These are phyloP conservation scores for Pagetopsis macropterus DNA, from an alignment of 2,797 vertebrate genomes.

Conservation along the genomic window DNA sequence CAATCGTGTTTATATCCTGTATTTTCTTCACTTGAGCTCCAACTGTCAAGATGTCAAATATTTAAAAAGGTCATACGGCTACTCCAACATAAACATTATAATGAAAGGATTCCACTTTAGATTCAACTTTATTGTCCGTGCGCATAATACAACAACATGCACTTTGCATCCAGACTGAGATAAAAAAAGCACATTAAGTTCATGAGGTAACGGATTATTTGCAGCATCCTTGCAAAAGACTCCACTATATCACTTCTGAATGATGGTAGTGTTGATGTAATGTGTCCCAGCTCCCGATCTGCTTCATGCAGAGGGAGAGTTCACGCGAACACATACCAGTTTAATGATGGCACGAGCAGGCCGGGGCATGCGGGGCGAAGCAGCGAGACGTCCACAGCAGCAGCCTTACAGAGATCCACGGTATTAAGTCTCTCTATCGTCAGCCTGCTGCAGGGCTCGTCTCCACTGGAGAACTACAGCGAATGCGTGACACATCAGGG, in stretches of 20 bases:
- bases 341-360: constrained; percentile 67
- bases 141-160: too few relatives aligned
- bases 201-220: too few relatives aligned
- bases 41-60: neutral
- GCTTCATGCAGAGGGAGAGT: constrained; percentile 26
- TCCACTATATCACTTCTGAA: too few relatives aligned
- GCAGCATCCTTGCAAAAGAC: too few relatives aligned
- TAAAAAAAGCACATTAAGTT: too few relatives aligned
- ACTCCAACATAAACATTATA: constrained; percentile 4
- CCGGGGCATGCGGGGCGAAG: constrained; percentile 53
- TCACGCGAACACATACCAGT: constrained; percentile 58
- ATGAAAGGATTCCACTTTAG: too few relatives aligned
- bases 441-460: constrained; percentile 18
- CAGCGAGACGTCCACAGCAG: constrained; percentile 27
- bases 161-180: too few relatives aligned
- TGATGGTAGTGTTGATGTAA: neutral
- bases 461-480: constrained; percentile 38
- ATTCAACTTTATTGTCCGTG: too few relatives aligned
- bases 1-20: constrained; percentile 3
- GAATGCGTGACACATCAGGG: constrained; percentile 4
- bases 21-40: neutral
- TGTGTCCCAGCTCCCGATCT: constrained; percentile 1
- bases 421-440: constrained; percentile 35
- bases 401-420: constrained; percentile 23
- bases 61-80: neutral